Base-by-base conservation (phyloP, 2,888 invertebrate species). In the Synergus japonicus region DNA sequence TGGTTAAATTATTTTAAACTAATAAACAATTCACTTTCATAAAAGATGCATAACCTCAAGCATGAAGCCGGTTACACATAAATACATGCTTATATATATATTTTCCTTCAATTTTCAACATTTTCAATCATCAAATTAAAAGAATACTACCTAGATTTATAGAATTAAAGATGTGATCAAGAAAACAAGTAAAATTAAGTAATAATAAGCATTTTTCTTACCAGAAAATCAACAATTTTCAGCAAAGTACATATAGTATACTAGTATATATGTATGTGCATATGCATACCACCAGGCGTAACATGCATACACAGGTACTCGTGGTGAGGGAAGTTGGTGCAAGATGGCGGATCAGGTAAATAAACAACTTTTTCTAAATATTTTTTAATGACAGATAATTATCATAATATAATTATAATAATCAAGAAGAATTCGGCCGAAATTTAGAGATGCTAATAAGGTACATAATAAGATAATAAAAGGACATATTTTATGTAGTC, bases 281-380 rank as follows among this genome's bases (percentile, higher is more conserved):
- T 29, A 29, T 29, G 2, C 22, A 29, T 2, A 29, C 2, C 22
- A 29, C 22, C 22, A 22, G 0, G 22, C 22, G 22, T 1, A 22
- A 22, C 1, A 29, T 29, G 1, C 22, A 29, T 29, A 29, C 1
- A 29, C 22, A 29, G 22, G 22, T 29, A 2, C 29, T 3, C 29
- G 29, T 29, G 29, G 29, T 29, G 29, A 3, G 29, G 29, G 29
- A 29, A 29, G 29, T 0, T 29, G 3, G 93, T 93, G 93, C 94
- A 96, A 96, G 92, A 96, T 96, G 96, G 96, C 96, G 93, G 96
- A 96, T 93, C 96, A 96, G 95, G 96, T 96, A 95, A 22, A 22
- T 22, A 41, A n/a, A 64, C 9, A 3, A 73, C 9, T 22, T 41
- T 46, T 37, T 65, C 9, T 63, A 13, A 18, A 4, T 29, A 29